These are phyloP conservation scores for Palythoa grandiflora DNA, from an alignment of 92 coral and sea anemone species.

Conservation along the genomic window DNA sequence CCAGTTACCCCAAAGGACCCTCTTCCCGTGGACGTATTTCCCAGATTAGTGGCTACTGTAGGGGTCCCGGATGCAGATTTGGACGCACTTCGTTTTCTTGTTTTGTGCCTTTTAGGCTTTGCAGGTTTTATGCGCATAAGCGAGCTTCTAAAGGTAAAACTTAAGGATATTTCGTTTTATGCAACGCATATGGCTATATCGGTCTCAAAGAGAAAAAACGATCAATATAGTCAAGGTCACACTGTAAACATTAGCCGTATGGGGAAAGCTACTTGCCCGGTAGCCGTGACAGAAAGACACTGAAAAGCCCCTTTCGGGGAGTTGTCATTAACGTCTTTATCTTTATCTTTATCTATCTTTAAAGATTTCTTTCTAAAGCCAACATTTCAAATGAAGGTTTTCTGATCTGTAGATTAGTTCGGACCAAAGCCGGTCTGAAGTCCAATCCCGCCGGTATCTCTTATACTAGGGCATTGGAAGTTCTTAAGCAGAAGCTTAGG, in stretches of 20 bases:
- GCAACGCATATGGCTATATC: conserved; percentile 13
- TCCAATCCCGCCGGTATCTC: no score
- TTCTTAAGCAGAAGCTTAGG: no score
- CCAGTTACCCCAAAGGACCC: conserved; percentile 42
- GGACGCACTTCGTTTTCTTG: conserved; percentile 23
- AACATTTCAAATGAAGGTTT: no score
- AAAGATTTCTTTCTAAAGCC: no score
- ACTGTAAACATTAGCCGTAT: not conserved
- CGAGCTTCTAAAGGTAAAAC: conserved; percentile 42
- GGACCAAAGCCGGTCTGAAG: no score
- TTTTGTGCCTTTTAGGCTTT: conserved; percentile 9
- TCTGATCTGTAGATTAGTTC: no score
- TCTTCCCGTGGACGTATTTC: conserved; percentile 22
- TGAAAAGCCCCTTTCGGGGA: no score
- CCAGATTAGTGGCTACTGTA: conserved; percentile 16
- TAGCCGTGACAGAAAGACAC: no score
- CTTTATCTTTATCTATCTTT: no score
- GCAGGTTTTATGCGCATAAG: conserved; percentile 40
- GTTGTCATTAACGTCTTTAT: no score
- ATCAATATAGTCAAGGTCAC: not conserved
- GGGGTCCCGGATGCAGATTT: conserved; percentile 40
- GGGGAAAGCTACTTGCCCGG: not conserved
- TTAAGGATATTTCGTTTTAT: conserved; percentile 25
- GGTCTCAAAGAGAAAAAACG: not conserved
- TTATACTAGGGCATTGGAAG: no score